Conservation (phyloP, 2,888 invertebrate genomes). For the Lobophora halterata region DNA sequence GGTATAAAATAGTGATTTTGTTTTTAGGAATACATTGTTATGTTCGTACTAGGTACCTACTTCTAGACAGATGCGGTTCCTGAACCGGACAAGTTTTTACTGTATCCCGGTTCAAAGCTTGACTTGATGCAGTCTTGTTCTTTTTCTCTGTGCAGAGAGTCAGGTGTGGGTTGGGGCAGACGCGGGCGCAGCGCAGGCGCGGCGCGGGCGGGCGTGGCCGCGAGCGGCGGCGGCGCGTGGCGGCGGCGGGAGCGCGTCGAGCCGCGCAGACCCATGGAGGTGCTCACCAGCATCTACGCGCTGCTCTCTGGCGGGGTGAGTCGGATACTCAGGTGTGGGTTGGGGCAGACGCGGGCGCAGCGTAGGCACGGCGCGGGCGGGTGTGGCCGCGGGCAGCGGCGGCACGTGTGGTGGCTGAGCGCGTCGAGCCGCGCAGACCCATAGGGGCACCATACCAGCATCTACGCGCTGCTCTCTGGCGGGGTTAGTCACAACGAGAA, state of each 20-base stretch:
- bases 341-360: constrained; percentile 56
- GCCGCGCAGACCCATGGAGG: constrained; percentile 77
- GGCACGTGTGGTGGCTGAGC: constrained; percentile 69
- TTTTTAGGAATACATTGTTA: no score
- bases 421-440: constrained; percentile 72
- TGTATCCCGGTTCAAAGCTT: no score
- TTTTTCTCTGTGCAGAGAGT: constrained; percentile 50
- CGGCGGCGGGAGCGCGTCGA: constrained; percentile 72
- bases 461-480: constrained; percentile 76
- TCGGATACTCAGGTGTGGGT: constrained; percentile 65
- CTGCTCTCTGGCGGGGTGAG: constrained; percentile 75
- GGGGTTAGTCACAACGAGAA: constrained; percentile 70
- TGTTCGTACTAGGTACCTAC: no score
- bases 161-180: constrained; percentile 63
- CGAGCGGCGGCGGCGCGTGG: constrained; percentile 55
- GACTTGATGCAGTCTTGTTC: not conserved
- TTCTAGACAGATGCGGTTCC: no score
- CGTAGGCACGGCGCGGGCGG: constrained; percentile 27
- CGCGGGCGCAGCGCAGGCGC: constrained; percentile 49
- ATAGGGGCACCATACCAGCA: constrained; percentile 79
- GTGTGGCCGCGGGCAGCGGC: constrained; percentile 45
- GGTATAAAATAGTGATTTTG: no score
- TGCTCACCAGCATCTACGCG: constrained; percentile 77
- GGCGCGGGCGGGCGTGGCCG: constrained; percentile 51
- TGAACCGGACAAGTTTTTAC: no score